Evolutionary conservation across 1,140 invertebrate genomes (phyloP), one percentile per base, ranked within the genome.

Genomic region (Lepidotrigona ventralis): DNA sequence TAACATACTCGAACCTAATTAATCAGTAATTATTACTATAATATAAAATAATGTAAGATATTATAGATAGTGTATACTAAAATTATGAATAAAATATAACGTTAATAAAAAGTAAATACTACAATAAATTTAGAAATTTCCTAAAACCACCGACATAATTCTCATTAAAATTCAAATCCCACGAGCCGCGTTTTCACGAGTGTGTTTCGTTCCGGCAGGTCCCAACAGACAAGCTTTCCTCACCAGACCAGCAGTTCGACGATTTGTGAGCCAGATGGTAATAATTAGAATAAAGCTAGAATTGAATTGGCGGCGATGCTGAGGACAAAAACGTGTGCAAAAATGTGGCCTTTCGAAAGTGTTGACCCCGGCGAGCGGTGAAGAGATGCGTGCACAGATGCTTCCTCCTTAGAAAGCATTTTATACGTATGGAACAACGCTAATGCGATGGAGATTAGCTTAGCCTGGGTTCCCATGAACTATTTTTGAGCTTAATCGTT

Each of bases 401-500:
- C 84, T 88, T 89, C 88, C 88, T 86, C 75, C 81, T 81, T 69
- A 86, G 86, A 81, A 88, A 81, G 84, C 86, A 86, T 86, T 89
- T 89, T 88, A 88, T 88, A 88, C 81, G 78, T 89, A 86, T 86
- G 86, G 74, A 86, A 89, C 84, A 89, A 89, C 91, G 85, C 90
- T 89, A 88, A 90, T 87, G 87, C 87, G 88, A 90, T 90, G 86
- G 87, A 91, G 89, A 92, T 91, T 90, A 91, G 90, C 86, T 85
- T 85, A 79, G 39, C 82, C 84, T 90, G 85, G 85, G 90, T 93
- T 93, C 92, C 90, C 92, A 93, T 93, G 92, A 89, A 89, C 92
- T 92, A 93, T 93, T 93, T 93, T 93, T 90, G 90, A 90, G 90
- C 89, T 92, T 91, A 90, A 92, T 92, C 90, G 90, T 91, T 64